These are phyloP conservation scores for Nicator chloris DNA, from an alignment of 2,113 vertebrate genomes.

Conservation along the genomic window DNA sequence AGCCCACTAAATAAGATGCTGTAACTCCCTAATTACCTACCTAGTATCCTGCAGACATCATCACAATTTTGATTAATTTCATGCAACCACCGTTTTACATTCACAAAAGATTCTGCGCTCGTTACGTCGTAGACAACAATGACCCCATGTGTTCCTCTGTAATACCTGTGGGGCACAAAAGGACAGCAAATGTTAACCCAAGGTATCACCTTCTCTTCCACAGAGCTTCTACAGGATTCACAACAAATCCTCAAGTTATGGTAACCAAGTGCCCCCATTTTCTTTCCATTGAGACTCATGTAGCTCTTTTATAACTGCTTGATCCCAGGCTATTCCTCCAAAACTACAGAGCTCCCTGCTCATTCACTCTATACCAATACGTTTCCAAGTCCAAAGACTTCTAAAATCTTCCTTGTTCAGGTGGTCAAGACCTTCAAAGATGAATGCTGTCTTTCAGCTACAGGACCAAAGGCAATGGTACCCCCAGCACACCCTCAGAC, in stretches of 20 bases:
- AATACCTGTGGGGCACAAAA: slow-evolving; percentile 80
- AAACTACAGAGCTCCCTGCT: background rate
- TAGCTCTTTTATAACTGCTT: background rate
- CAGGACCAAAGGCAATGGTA: background rate
- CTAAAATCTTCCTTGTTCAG: background rate
- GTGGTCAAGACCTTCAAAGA: background rate
- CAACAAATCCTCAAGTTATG: background rate
- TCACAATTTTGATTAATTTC: slow-evolving; percentile 99
- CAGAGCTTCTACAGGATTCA: background rate
- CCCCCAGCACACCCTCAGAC: background rate
- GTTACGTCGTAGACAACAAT: slow-evolving; percentile 98
- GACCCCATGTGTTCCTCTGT: slow-evolving; percentile 96
- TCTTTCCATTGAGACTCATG: background rate
- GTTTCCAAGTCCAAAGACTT: background rate
- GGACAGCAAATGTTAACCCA: background rate
- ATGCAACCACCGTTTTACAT: slow-evolving; percentile 98
- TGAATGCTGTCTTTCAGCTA: background rate
- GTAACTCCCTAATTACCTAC: slow-evolving; percentile 56
- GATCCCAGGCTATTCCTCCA: background rate
- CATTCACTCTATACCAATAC: background rate
- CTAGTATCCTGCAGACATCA: slow-evolving; percentile 97
- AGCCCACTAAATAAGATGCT: background rate
- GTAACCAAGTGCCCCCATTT: background rate
- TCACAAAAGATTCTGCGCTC: slow-evolving; percentile 97
- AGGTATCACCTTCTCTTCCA: background rate